These are phyloP conservation scores for Volucella inflata DNA, from an alignment of 2,888 invertebrate genomes.

Conservation along the genomic window DNA sequence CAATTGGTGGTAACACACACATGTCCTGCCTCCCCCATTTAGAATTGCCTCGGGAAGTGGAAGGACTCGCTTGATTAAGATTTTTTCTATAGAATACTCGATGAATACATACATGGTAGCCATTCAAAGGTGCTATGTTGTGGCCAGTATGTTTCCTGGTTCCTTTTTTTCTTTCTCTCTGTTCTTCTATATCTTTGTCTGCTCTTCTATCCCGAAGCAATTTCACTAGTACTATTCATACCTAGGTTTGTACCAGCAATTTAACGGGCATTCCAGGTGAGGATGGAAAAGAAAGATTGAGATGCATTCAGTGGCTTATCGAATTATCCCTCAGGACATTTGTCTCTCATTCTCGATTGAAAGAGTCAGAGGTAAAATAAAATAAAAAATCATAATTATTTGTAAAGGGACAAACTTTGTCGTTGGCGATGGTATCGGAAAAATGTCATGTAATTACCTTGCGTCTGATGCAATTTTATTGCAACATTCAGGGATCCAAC, in stretches of 20 bases:
- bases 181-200: conserved; percentile 48
- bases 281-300: conserved; percentile 35
- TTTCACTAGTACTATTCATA: conserved; percentile 15
- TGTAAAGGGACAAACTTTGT: conserved; percentile 55
- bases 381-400: conserved; percentile 68
- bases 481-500: conserved; percentile 15
- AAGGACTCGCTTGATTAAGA: conserved; percentile 69
- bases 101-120: conserved; percentile 49
- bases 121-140: conserved; percentile 63
- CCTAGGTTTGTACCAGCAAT: not conserved
- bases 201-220: conserved; percentile 40
- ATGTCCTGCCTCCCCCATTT: conserved; percentile 26
- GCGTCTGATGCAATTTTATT: conserved; percentile 67
- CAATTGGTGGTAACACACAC: conserved; percentile 55
- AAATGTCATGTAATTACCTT: conserved; percentile 71
- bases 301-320: conserved; percentile 66
- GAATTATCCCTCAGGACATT: conserved; percentile 64
- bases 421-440: conserved; percentile 57
- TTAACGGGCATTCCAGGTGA: conserved; percentile 50
- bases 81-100: conserved; percentile 38
- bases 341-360: conserved; percentile 32
- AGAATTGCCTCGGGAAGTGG: conserved; percentile 71
- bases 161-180: conserved; percentile 17
- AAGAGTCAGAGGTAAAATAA: not conserved
- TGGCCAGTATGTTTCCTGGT: conserved; percentile 69